A percentile compares a stretch with the other conserved stretches of the same genome.
phyloP scores from a whole-genome alignment of 1,140 invertebrate genomes.

The Nilaparvata lugens region DNA sequence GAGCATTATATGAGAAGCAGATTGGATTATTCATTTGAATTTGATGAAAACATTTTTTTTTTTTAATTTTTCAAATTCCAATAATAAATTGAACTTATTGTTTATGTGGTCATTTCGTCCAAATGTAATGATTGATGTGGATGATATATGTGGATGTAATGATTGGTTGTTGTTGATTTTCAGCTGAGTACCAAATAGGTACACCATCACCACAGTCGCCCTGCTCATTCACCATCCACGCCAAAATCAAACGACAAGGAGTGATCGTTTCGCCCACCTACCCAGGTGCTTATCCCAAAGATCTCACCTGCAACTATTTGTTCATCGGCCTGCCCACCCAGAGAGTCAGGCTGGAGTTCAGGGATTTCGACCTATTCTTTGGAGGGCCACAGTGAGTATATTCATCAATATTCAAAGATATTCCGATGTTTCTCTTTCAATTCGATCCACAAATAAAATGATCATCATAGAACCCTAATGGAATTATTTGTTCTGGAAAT shows the following conservation, averaged over 20 bases:
- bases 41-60: no score
- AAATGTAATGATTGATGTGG: no score
- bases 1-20: no score
- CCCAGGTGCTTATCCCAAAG: slow-evolving; percentile 97
- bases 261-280: slow-evolving; percentile 93
- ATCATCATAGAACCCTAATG: no score
- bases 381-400: slow-evolving; percentile 93
- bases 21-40: no score
- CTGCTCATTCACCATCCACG: slow-evolving; percentile 76
- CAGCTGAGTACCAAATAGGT: slow-evolving; percentile 85
- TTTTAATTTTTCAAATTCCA: no score
- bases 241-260: slow-evolving; percentile 66
- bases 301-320: slow-evolving; percentile 84
- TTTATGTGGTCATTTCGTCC: no score
- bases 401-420: not conserved
- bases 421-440: no score
- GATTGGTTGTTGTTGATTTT: slow-evolving; percentile 13
- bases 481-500: no score
- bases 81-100: no score
- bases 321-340: slow-evolving; percentile 85
- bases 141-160: no score
- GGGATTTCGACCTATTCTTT: slow-evolving; percentile 97
- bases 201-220: slow-evolving; percentile 65
- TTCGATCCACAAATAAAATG: no score
- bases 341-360: slow-evolving; percentile 90